Evolutionary conservation across 2,113 vertebrate species (phyloP), one percentile per base, ranked within the genome.

Genomic region (Parus major): DNA sequence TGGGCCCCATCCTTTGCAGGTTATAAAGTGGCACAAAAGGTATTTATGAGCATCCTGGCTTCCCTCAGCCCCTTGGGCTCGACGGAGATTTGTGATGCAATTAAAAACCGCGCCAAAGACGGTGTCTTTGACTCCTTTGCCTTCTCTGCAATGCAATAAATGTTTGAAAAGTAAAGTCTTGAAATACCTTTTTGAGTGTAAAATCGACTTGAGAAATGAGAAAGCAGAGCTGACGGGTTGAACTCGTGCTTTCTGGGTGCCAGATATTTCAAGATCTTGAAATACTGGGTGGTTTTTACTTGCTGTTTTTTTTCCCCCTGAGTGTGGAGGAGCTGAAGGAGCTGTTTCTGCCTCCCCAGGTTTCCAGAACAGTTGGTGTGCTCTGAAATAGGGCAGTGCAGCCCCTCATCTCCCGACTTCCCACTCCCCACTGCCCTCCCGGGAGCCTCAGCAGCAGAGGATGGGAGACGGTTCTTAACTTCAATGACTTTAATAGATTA

Each of bases 401-500:
- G 69, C 42, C 56, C 76, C 83, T 88, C 11, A 1, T 11, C 20
- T 64, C 59, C 71, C 0, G 0, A 5, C 20, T 66, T 29, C 29
- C 35, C 33, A 3, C 3, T 93, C 29, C 91, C 44, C 11, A 1
- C 52, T 8, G 0, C 36, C 59, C 55, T 77, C 86, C 15, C 0
- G 0, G 66, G 76, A 90, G 31, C 63, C 55, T 90, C 50, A 10
- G 59, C 71, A 68, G 49, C 66, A 42, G 39, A 66, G 72, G 72
- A 53, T 75, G 81, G 80, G 60, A 89, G 73, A 73, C 1, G 8
- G 84, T 89, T 88, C 93, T 95, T 89, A 89, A 94, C 94, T 95
- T 92, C 91, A 95, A 12, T 92, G 88, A 42, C 91, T 94, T 93
- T 95, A 92, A 94, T 89, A 84, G 96, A 97, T 95, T 93, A 95